A percentile compares a stretch with the other conserved stretches of the same genome.
These are phyloP conservation scores for Liasis olivaceus DNA, from an alignment of 2,797 vertebrate species.

Conservation along the genomic window DNA sequence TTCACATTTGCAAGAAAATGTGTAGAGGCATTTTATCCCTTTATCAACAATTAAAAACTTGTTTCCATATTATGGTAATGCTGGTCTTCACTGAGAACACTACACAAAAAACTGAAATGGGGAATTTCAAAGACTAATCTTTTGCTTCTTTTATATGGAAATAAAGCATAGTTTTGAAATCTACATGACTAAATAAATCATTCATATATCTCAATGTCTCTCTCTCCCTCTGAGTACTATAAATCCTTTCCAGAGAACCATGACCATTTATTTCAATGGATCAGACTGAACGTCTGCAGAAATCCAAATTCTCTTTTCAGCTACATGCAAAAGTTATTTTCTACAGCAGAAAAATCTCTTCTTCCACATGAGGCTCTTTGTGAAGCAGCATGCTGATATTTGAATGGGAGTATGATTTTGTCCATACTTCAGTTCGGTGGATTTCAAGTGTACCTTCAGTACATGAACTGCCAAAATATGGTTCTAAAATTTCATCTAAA, in stretches of 20 bases:
- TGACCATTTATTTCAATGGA: not conserved
- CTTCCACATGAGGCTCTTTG: not conserved
- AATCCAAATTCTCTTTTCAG: not conserved
- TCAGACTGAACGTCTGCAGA: not conserved
- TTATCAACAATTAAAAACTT: constrained; percentile 55
- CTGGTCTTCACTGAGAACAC: constrained; percentile 44
- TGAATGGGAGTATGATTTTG: not conserved
- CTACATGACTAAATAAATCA: constrained; percentile 1
- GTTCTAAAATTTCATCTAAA: not conserved
- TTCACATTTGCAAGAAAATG: constrained; percentile 72
- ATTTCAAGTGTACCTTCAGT: not conserved
- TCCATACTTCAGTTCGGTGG: not conserved
- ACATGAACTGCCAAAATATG: not conserved
- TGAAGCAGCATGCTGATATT: not conserved
- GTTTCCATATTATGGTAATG: constrained; percentile 61
- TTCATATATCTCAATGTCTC: not conserved
- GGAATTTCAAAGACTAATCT: constrained; percentile 46
- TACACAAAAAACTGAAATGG: constrained; percentile 47
- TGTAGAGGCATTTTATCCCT: constrained; percentile 30
- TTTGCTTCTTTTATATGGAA: constrained; percentile 18
- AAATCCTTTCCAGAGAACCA: not conserved
- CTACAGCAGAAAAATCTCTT: not conserved
- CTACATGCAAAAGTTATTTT: not conserved
- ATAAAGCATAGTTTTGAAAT: not conserved
- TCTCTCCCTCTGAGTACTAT: not conserved